These are phyloP conservation scores for Lichenostomus cassidix DNA, from an alignment of 2,113 vertebrate genomes.

Conservation along the genomic window DNA sequence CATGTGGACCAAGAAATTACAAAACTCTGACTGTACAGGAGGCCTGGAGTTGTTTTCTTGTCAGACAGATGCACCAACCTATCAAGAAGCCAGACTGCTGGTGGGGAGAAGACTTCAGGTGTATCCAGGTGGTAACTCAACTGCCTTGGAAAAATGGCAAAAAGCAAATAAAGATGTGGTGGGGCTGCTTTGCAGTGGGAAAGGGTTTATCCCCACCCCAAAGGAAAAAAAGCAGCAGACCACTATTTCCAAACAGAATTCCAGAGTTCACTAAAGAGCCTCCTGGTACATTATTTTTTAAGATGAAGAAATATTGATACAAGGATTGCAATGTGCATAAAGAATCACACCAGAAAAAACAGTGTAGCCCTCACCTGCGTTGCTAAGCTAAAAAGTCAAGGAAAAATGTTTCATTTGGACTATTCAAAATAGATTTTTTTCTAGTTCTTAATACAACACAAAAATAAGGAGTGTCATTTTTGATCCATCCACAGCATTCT, in stretches of 20 bases:
- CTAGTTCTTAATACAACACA: neutral
- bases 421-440: neutral
- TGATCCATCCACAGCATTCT: neutral
- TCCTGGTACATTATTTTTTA: neutral
- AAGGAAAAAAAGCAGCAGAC: neutral
- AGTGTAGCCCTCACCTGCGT: fast-evolving
- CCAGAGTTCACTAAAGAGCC: neutral
- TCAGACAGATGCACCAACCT: neutral
- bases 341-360: neutral
- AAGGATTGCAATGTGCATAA: neutral
- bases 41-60: neutral
- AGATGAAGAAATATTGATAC: neutral
- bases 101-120: neutral
- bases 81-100: neutral
- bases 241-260: neutral
- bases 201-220: neutral
- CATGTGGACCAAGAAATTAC: neutral
- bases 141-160: neutral
- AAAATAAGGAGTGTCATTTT: neutral
- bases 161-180: neutral
- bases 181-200: neutral
- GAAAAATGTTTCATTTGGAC: neutral
- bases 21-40: neutral
- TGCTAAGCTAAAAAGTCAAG: neutral
- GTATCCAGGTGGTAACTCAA: neutral